Percentiles rank a stretch among this genome's conserved stretches.
Evolutionary conservation across 2,888 invertebrate genomes (phyloP).

Genomic region (Meteorus cinctellus): DNA sequence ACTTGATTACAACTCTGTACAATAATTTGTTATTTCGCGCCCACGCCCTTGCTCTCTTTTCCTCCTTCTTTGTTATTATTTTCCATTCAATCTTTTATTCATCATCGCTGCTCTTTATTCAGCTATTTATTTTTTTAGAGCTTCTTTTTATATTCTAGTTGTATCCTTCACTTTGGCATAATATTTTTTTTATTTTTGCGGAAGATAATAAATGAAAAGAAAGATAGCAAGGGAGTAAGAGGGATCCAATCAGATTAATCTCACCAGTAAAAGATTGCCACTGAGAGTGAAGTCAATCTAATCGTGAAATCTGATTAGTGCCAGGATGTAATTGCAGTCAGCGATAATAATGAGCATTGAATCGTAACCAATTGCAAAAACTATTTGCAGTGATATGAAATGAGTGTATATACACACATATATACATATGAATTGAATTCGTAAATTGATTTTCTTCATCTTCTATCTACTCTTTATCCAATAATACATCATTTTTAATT

Average conservation of each 20-base stretch:
- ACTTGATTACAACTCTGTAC: slow-evolving; percentile 34
- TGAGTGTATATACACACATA: neutral
- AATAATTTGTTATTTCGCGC: slow-evolving; percentile 25
- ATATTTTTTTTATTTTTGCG: neutral
- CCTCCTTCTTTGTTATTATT: slow-evolving; percentile 8
- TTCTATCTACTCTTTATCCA: neutral
- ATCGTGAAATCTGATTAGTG: slow-evolving; percentile 29
- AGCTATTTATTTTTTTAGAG: slow-evolving; percentile 13
- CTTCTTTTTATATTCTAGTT: slow-evolving; percentile 27
- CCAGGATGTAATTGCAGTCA: slow-evolving; percentile 23
- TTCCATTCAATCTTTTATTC: neutral
- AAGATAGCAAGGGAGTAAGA: neutral
- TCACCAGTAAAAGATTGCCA: neutral
- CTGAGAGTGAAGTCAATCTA: slow-evolving; percentile 14
- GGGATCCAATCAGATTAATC: slow-evolving; percentile 16
- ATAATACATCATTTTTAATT: slow-evolving; percentile 15
- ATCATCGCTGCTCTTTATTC: slow-evolving; percentile 14
- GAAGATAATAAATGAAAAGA: neutral
- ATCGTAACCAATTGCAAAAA: slow-evolving; percentile 23
- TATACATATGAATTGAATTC: neutral
- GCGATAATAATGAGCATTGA: slow-evolving; percentile 18
- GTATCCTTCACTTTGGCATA: neutral
- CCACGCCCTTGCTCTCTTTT: slow-evolving; percentile 23
- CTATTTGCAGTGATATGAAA: neutral
- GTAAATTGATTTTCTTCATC: neutral